Evolutionary conservation across 2,797 vertebrate species (phyloP).

Genomic region (Dryobates pubescens): DNA sequence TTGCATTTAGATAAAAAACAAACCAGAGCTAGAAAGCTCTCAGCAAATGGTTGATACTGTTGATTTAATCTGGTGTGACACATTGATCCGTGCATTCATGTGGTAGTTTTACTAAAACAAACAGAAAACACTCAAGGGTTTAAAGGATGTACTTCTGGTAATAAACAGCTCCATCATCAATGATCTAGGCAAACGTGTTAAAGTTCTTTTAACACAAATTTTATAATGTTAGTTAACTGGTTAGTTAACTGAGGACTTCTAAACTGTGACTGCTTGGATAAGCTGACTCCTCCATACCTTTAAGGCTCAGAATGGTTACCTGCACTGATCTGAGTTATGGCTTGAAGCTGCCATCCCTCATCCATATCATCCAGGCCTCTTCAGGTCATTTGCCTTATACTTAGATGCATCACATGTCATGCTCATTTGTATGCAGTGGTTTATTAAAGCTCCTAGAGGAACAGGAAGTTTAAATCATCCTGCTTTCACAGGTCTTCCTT

Average conservation of each 20-base stretch:
- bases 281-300: background rate
- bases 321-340: background rate
- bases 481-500: background rate
- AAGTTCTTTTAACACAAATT: background rate
- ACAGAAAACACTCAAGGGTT: background rate
- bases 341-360: background rate
- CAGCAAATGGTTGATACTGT: background rate
- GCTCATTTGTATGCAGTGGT: accelerated
- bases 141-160: background rate
- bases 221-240: background rate
- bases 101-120: background rate
- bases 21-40: background rate
- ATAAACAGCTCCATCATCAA: background rate
- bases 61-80: background rate
- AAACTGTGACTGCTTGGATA: background rate
- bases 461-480: background rate
- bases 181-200: background rate
- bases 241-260: background rate
- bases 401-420: background rate
- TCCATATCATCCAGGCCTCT: background rate
- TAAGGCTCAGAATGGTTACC: background rate
- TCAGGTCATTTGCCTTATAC: background rate
- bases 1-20: background rate
- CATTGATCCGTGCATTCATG: background rate
- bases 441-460: background rate